These are phyloP conservation scores for Acheta domesticus DNA, from an alignment of 2,888 invertebrate species.

Conservation along the genomic window DNA sequence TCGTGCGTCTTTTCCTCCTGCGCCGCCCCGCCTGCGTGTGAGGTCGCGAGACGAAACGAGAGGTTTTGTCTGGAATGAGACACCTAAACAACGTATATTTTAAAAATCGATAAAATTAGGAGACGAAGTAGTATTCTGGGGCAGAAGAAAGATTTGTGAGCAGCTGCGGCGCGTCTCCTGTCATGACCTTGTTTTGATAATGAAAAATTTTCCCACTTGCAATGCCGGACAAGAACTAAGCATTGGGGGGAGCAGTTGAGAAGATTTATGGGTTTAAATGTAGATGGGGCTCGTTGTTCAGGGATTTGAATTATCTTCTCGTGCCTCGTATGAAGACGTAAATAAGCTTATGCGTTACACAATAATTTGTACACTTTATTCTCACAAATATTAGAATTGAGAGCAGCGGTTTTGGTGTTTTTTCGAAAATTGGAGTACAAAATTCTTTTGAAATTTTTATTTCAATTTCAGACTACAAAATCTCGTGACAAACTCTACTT, in stretches of 20 bases:
- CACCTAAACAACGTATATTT: constrained; percentile 3
- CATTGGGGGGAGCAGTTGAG: neutral
- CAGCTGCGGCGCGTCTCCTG: neutral
- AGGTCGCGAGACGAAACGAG: neutral
- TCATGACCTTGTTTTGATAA: constrained; percentile 18
- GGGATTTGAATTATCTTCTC: no score
- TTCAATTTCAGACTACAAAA: no score
- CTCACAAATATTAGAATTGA: no score
- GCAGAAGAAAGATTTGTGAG: neutral
- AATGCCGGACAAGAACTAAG: neutral
- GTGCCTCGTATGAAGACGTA: no score
- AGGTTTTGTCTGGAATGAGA: neutral
- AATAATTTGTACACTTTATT: no score
- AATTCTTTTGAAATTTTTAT: no score
- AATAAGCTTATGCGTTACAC: no score
- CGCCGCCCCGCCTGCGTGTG: neutral
- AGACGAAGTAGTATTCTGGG: neutral
- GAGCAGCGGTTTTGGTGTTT: no score
- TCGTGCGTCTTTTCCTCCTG: neutral
- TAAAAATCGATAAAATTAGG: constrained; percentile 3
- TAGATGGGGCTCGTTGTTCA: no score
- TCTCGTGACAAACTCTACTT: no score
- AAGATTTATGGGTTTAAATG: no score
- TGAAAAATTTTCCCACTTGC: neutral
- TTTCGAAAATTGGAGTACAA: no score